A percentile compares a stretch with the other conserved stretches of the same genome.
These are phyloP conservation scores for Craterocephalus amniculus DNA, from an alignment of 2,797 vertebrate species.

Conservation along the genomic window DNA sequence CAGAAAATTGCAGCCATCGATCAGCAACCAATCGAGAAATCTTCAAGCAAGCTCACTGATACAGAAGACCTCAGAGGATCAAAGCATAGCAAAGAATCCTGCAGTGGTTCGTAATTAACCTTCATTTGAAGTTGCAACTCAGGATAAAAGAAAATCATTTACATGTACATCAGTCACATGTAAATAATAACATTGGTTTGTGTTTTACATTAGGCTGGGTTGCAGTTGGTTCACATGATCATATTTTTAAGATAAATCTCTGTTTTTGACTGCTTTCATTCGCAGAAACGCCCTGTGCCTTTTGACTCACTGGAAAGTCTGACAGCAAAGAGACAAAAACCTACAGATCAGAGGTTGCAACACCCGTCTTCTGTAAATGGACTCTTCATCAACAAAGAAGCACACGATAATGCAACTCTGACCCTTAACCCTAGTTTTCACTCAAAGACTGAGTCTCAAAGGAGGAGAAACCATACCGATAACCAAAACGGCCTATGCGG, in stretches of 20 bases:
- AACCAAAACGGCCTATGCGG: conserved; percentile 49
- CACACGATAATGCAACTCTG: conserved; percentile 30
- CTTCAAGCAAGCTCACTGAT: conserved; percentile 62
- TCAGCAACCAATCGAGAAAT: conserved; percentile 62
- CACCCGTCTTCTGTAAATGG: conserved; percentile 64
- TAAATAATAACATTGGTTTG: neutral
- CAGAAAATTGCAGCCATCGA: conserved; percentile 79
- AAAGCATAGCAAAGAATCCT: conserved; percentile 72
- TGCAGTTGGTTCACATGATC: neutral
- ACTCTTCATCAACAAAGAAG: conserved; percentile 59
- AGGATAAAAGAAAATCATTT: neutral
- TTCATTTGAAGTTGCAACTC: neutral
- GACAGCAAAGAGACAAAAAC: conserved; percentile 78
- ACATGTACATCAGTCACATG: neutral
- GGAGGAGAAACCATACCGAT: conserved; percentile 46
- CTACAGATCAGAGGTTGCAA: conserved; percentile 68
- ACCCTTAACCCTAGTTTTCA: conserved; percentile 61
- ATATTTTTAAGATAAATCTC: neutral
- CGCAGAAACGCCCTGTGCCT: conserved; percentile 84
- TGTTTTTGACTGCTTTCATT: neutral
- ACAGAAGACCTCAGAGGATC: conserved; percentile 72
- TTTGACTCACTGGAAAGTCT: conserved; percentile 71
- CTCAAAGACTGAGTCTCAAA: conserved; percentile 76
- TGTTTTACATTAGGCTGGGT: neutral
- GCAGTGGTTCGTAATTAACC: conserved; percentile 62